A percentile compares a stretch with the other conserved stretches of the same genome.
Conservation (phyloP, 2,113 vertebrate genomes). For the Willisornis vidua region DNA sequence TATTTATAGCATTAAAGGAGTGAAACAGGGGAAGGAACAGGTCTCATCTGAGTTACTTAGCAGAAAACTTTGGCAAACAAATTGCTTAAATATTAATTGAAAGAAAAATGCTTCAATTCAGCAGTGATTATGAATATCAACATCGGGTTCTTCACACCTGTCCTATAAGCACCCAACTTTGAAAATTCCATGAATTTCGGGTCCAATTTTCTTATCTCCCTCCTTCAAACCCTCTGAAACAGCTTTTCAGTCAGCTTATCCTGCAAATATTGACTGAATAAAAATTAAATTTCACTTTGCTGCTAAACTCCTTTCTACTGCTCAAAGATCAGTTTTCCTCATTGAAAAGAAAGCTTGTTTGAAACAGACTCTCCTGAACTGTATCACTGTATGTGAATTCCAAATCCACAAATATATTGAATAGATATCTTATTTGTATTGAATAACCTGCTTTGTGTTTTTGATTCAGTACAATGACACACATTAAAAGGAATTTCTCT, state of each 20-base stretch:
- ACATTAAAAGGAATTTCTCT: not conserved
- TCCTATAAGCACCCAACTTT: not conserved
- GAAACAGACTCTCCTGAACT: not conserved
- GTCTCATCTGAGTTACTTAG: slow-evolving; percentile 38
- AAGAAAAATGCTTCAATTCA: not conserved
- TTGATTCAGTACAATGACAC: not conserved
- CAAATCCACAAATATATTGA: not conserved
- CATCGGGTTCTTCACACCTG: not conserved
- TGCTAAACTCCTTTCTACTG: not conserved
- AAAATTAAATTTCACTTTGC: not conserved
- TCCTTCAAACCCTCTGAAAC: not conserved
- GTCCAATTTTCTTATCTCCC: not conserved
- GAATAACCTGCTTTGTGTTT: not conserved
- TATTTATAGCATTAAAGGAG: not conserved
- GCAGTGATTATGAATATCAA: not conserved
- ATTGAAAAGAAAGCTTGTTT: not conserved
- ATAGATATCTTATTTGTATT: not conserved
- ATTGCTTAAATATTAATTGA: not conserved
- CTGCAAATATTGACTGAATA: slow-evolving; percentile 19
- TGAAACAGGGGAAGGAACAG: not conserved
- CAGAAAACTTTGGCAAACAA: not conserved
- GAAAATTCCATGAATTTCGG: not conserved
- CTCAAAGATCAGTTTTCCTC: not conserved
- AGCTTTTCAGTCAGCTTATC: slow-evolving; percentile 41
- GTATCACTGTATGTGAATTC: not conserved